Evolutionary conservation across 2,888 invertebrate genomes (phyloP).

Genomic region (Cephonodes hylas): DNA sequence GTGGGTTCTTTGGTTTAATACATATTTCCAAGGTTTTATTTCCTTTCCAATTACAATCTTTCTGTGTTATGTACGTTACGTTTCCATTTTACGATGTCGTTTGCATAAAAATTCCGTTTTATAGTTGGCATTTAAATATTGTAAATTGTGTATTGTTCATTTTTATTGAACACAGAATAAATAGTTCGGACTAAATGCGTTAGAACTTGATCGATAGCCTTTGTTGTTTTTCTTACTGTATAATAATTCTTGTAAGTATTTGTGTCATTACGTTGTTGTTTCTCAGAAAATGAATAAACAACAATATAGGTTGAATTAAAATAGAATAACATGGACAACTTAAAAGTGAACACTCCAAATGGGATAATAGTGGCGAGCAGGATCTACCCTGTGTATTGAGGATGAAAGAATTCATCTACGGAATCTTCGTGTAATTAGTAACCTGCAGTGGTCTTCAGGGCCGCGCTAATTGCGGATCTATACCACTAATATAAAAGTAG

Average conservation of each 20-base stretch:
- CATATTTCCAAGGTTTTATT: not conserved
- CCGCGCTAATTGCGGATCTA: too few species aligned
- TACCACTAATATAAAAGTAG: too few species aligned
- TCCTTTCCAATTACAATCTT: constrained; percentile 1
- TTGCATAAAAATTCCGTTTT: constrained; percentile 10
- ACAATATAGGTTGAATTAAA: too few species aligned
- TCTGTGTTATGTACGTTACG: constrained; percentile 11
- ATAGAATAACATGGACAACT: too few species aligned
- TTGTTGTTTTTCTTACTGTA: not conserved
- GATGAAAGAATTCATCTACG: too few species aligned
- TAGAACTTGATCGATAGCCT: not conserved
- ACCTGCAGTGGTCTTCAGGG: too few species aligned
- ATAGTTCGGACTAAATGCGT: not conserved
- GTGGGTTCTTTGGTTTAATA: not conserved
- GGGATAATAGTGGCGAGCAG: too few species aligned
- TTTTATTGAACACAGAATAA: constrained; percentile 6
- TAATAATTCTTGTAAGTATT: not conserved
- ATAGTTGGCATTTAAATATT: constrained; percentile 5
- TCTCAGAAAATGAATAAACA: too few species aligned
- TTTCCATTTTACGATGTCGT: constrained; percentile 14
- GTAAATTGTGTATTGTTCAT: constrained; percentile 12
- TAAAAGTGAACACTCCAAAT: too few species aligned
- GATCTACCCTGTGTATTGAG: too few species aligned
- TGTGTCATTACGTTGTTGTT: not conserved
- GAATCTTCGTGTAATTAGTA: too few species aligned